Base-by-base conservation (phyloP, 2,113 vertebrate species). In the Hippocampus mohnikei region DNA sequence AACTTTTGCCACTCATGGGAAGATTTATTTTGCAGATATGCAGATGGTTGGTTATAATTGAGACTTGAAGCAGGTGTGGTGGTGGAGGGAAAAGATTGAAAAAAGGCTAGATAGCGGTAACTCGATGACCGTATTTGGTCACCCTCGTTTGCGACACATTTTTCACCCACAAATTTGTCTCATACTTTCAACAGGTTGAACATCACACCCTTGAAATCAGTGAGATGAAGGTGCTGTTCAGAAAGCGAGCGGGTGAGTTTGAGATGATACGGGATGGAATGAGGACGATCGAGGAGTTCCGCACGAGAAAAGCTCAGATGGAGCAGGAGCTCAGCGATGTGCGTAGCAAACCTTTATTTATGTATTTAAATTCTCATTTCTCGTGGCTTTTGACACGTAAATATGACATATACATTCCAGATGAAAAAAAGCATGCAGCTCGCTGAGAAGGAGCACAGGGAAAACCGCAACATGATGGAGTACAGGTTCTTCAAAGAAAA, bases 401-500 rank as follows among this genome's bases (percentile, higher is more conserved):
- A 42, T 1, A 18, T 58, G 21, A 25, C 52, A 63, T 62, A 23
- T 70, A 29, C 50, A 63, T 78, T 82, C 4, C 67, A 95, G 94
- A 87, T 94, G 15, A 95, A 87, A 90, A 90, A 94, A 29, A 90
- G 33, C 37, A 88, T 94, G 89, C 82, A 85, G 5, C 70, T 65
- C 66, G 86, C 88, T 70, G 89, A 94, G 62, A 89, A 80, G 69
- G 89, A 91, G 76, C 90, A 96, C 85, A 88, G 91, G 59, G 92
- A 95, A 63, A 89, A 85, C 61, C 79, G 95, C 48, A 86, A 87
- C 78, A 88, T 80, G 84, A 78, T 93, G 86, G 93, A 95, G 87
- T 77, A 72, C 62, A 93, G 74, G 27, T 96, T 95, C 85, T 90
- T 93, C 77, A 90, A 89, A 84, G 93, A 95, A 87, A 96, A 95